Percentiles rank a stretch among this genome's conserved stretches.
phyloP scores from a whole-genome alignment of 2,797 vertebrate genomes.

The Lophotriccus pileatus region DNA sequence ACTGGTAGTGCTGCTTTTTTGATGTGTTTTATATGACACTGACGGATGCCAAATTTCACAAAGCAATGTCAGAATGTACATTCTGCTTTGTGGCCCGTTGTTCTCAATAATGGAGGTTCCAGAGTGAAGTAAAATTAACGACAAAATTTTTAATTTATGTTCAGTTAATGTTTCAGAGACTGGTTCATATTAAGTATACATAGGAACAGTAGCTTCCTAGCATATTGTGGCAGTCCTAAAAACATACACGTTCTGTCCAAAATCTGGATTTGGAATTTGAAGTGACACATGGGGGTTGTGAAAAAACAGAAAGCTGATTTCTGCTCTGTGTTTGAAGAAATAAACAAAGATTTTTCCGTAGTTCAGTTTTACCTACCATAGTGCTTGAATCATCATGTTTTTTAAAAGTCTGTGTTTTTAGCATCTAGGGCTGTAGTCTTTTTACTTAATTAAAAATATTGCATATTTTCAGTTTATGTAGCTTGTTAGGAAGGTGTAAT shows the following conservation, averaged over 20 bases:
- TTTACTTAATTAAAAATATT: neutral
- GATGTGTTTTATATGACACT: constrained; percentile 50
- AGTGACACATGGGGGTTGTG: neutral
- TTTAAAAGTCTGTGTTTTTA: neutral
- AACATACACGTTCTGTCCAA: neutral
- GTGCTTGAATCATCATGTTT: neutral
- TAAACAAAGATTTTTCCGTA: neutral
- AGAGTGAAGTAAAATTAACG: constrained; percentile 27
- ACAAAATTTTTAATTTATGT: constrained; percentile 36
- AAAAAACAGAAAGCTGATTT: neutral
- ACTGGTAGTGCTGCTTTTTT: constrained; percentile 51
- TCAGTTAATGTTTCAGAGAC: constrained; percentile 34
- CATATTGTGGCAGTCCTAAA: neutral
- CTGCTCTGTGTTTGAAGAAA: neutral
- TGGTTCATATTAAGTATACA: constrained; percentile 33
- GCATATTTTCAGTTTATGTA: neutral
- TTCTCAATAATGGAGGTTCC: constrained; percentile 23
- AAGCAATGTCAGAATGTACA: neutral
- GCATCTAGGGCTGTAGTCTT: neutral
- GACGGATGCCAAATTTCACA: constrained; percentile 43
- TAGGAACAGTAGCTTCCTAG: constrained; percentile 47
- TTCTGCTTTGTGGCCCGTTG: neutral
- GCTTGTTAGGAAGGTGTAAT: constrained; percentile 26
- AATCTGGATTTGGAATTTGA: constrained; percentile 4
- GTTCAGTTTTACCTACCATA: neutral